Evolutionary conservation across 1,140 invertebrate genomes (phyloP).

Genomic region (Ctenoplectra terminalis): DNA sequence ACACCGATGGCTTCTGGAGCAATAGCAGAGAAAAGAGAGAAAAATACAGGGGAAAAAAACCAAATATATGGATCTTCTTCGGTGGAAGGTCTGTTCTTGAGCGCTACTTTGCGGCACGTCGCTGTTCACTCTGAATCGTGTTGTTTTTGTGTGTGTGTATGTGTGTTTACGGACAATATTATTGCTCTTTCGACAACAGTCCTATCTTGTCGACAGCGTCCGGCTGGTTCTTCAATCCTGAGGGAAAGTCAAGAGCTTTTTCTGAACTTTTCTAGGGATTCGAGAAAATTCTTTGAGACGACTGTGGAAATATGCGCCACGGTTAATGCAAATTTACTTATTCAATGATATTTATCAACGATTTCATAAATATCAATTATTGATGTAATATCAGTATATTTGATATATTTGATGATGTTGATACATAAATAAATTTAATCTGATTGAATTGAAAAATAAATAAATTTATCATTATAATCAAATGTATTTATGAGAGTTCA

Average conservation of each 20-base stretch:
- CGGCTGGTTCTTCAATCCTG: constrained; percentile 23
- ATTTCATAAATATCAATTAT: no score
- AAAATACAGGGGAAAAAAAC: constrained; percentile 10
- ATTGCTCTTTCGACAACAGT: constrained; percentile 38
- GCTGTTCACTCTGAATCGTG: constrained; percentile 23
- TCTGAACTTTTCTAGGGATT: background rate
- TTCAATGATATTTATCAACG: no score
- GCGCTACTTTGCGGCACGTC: constrained; percentile 39
- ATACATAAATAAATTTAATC: no score
- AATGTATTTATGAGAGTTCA: no score
- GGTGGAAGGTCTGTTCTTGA: constrained; percentile 9
- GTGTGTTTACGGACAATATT: constrained; percentile 46
- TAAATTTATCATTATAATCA: no score
- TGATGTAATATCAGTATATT: no score
- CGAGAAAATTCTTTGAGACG: background rate
- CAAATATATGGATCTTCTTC: constrained; percentile 46
- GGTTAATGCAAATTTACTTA: background rate
- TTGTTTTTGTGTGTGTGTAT: constrained; percentile 35
- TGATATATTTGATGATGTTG: no score
- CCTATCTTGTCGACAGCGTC: background rate
- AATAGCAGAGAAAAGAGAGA: constrained; percentile 4
- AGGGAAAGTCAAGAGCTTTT: background rate
- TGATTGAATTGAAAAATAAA: no score
- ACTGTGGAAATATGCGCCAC: background rate
- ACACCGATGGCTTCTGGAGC: background rate